These are phyloP conservation scores for Drosophila watanabei DNA, from an alignment of 1,140 invertebrate species.

Conservation along the genomic window DNA sequence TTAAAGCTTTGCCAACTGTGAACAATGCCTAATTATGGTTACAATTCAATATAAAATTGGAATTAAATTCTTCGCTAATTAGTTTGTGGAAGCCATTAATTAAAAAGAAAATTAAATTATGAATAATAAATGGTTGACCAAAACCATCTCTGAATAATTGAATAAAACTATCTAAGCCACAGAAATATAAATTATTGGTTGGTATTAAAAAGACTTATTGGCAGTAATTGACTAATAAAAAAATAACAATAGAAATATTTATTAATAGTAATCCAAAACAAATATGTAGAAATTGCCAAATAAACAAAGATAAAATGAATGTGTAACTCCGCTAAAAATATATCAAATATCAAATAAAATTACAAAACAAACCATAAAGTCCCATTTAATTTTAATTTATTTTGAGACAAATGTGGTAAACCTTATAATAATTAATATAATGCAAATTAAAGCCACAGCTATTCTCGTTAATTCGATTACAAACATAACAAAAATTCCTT, in stretches of 20 bases:
- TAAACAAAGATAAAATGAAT: not conserved
- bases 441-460: not conserved
- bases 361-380: not conserved
- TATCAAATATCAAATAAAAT: not conserved
- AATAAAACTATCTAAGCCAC: not conserved
- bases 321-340: no score
- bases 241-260: not conserved
- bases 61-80: not conserved
- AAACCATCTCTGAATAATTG: not conserved
- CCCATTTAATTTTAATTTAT: not conserved
- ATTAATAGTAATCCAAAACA: not conserved
- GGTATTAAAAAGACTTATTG: not conserved
- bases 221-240: not conserved
- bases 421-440: not conserved
- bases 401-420: not conserved
- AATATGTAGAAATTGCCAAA: not conserved
- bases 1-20: not conserved
- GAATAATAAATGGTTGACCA: slow-evolving; percentile 4
- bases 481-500: not conserved
- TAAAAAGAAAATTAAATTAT: slow-evolving; percentile 3
- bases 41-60: not conserved
- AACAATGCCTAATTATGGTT: not conserved
- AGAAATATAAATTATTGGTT: not conserved
- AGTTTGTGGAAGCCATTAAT: not conserved
- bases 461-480: not conserved